phyloP scores from a whole-genome alignment of 2,113 vertebrate genomes.

The Eulemur macaco region DNA sequence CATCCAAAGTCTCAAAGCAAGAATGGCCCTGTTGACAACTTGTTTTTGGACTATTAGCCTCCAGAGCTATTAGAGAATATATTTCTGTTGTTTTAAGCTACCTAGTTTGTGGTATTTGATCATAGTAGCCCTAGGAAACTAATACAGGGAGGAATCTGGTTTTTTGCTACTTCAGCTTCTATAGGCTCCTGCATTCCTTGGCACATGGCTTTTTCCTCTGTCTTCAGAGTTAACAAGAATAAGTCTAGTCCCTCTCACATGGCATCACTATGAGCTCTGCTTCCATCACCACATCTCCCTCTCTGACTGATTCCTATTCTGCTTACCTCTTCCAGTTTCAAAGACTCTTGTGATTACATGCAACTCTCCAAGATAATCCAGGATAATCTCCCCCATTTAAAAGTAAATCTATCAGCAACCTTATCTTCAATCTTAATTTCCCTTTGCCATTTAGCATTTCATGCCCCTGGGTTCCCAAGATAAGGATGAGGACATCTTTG shows the following conservation, averaged over 20 bases:
- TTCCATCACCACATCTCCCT: not conserved
- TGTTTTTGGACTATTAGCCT: not conserved
- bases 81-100: not conserved
- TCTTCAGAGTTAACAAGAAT: not conserved
- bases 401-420: not conserved
- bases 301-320: not conserved
- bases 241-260: not conserved
- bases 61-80: not conserved
- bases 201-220: not conserved
- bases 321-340: not conserved
- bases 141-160: not conserved
- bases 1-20: not conserved
- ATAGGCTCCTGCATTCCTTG: not conserved
- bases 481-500: not conserved
- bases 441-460: not conserved
- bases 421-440: not conserved
- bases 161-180: not conserved
- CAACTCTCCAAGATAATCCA: not conserved
- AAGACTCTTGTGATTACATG: not conserved
- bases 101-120: not conserved
- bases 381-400: not conserved
- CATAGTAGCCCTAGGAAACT: not conserved
- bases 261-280: not conserved
- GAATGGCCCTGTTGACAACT: accelerated
- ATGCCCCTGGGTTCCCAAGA: not conserved